phyloP scores from a whole-genome alignment of 2,797 vertebrate species.

The Ceyx erithaca region DNA sequence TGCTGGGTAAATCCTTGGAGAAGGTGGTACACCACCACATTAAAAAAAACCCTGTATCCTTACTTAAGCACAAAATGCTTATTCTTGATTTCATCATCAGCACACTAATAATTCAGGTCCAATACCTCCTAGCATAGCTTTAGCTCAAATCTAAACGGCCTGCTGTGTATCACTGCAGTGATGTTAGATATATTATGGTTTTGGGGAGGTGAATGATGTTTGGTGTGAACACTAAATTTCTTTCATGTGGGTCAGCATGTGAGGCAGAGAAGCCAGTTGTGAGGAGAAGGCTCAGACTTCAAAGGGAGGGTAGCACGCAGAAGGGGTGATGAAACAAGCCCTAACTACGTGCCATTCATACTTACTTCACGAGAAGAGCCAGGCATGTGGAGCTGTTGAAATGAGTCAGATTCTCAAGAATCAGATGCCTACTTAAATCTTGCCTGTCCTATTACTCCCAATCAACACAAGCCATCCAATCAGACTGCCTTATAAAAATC shows the following conservation, averaged over 20 bases:
- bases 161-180: not conserved
- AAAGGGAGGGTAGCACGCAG: conserved; percentile 13
- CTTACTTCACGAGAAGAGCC: conserved; percentile 13
- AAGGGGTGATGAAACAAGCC: conserved; percentile 31
- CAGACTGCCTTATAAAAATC: not conserved
- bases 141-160: not conserved
- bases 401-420: not conserved
- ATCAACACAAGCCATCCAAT: not conserved
- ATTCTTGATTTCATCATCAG: not conserved
- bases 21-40: not conserved
- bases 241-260: conserved; percentile 43
- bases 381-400: not conserved
- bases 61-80: not conserved
- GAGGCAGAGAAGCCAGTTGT: not conserved
- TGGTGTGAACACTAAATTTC: not conserved
- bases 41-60: not conserved
- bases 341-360: conserved; percentile 48
- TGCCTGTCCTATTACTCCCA: not conserved
- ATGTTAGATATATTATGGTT: not conserved
- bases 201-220: conserved; percentile 2
- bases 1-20: accelerated
- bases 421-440: not conserved
- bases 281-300: conserved; percentile 55
- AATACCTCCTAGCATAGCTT: not conserved
- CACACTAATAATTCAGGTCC: not conserved